A percentile compares a stretch with the other conserved stretches of the same genome.
These are phyloP conservation scores for Centruroides sculpturatus DNA, from an alignment of 1,140 invertebrate genomes.

Conservation along the genomic window DNA sequence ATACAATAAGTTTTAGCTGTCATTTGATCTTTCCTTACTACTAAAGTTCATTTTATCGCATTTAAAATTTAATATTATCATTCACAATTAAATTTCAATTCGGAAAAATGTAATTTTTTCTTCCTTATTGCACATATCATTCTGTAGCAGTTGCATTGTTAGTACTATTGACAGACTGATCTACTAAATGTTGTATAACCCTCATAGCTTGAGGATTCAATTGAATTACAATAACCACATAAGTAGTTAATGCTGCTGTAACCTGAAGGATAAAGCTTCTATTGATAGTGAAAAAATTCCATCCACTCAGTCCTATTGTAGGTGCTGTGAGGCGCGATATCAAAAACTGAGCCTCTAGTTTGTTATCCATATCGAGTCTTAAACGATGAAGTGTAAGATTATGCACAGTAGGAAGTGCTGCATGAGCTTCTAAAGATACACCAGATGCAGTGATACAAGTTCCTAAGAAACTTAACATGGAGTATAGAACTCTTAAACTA, in stretches of 20 bases:
- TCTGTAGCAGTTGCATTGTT: background rate
- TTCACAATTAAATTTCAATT: no score
- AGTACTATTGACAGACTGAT: conserved; percentile 12
- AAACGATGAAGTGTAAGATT: conserved; percentile 7
- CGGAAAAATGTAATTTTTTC: no score
- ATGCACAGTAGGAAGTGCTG: conserved; percentile 13
- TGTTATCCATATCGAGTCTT: conserved; percentile 14
- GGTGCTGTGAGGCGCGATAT: conserved; percentile 13
- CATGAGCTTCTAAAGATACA: conserved; percentile 15
- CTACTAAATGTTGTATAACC: conserved; percentile 15
- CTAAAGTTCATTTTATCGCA: no score
- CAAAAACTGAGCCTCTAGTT: conserved; percentile 16
- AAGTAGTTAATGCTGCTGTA: conserved; percentile 16
- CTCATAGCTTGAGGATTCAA: conserved; percentile 19
- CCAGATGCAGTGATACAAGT: conserved; percentile 14
- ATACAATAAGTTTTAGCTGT: no score
- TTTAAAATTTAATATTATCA: no score
- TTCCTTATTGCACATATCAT: no score
- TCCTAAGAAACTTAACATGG: conserved; percentile 15
- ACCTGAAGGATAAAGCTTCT: conserved; percentile 18
- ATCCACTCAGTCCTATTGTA: conserved; percentile 13
- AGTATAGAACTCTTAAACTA: conserved; percentile 16
- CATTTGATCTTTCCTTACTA: no score
- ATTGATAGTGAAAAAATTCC: conserved; percentile 19
- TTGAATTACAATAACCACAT: conserved; percentile 17